Base-by-base conservation (phyloP, 2,113 vertebrate genomes). In the Sarotherodon lohbergeri region DNA sequence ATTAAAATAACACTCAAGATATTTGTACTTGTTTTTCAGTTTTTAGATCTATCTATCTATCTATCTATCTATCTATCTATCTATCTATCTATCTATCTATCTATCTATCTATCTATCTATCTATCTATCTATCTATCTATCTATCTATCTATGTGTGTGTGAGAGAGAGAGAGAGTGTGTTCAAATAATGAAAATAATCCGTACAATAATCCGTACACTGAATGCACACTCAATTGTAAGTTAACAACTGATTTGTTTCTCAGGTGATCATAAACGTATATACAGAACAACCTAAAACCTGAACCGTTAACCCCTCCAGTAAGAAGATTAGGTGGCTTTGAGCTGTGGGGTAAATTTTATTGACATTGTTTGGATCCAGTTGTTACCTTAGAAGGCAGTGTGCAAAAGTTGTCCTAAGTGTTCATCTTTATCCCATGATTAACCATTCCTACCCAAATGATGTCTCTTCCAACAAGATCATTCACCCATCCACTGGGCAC, bases 61-160 rank as follows among this genome's bases (percentile, higher is more conserved):
- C 57, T 34, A 34, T 61, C 57, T 61, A 34, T 61, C 57, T 63
- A 61, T 61, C 59, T 61, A 63, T 63, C 59, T 63, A 63, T 34
- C 59, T 34, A 34, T 61, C 57, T 61, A 32, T 59, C 56, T 57
- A 27, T 57, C 55, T 57, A 24, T 55, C 57, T 61, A 34, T 32
- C 57, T 34, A 34, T 61, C 57, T 61, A 34, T 61, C 57, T 63
- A 61, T 61, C 59, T 61, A 63, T 63, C 59, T 63, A 63, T 34
- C 59, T 34, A 34, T 61, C 57, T 61, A 32, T 59, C 56, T 57
- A 27, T 57, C 55, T 57, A 57, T 57, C 55, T 57, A 57, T 59
- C 14, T 59, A 29, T 36, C 34, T 36, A 36, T 36, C 34, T 36
- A 36, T 48, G 3, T 50, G 4, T 54, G 9, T n/a, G 17, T 5